A percentile compares a stretch with the other conserved stretches of the same genome.
phyloP scores from a whole-genome alignment of 2,113 vertebrate species.

The Leucopsar rothschildi region DNA sequence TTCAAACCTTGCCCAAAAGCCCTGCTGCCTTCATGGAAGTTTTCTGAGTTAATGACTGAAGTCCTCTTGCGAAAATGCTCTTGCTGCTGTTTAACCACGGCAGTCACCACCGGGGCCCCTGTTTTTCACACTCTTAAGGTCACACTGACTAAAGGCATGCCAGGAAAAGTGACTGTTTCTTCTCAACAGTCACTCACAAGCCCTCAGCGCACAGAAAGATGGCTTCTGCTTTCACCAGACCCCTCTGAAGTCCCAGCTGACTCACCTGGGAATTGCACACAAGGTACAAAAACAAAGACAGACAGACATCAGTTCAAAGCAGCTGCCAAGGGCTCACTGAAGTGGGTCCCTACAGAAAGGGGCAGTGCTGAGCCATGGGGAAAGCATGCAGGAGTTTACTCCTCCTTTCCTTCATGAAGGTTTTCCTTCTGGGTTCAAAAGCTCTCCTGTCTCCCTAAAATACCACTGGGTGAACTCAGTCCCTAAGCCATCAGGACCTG shows the following conservation, averaged over 20 bases:
- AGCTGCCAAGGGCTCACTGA: not conserved
- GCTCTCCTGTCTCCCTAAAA: not conserved
- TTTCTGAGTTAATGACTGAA: not conserved
- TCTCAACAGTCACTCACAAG: not conserved
- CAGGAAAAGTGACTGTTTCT: conserved; percentile 63
- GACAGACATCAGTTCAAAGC: not conserved
- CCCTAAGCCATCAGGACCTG: not conserved
- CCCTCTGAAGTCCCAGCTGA: conserved; percentile 4
- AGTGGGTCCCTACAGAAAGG: not conserved
- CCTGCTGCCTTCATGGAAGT: not conserved
- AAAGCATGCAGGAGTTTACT: not conserved
- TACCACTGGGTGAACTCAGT: fast-evolving
- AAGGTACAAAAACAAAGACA: not conserved
- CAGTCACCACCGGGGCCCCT: not conserved
- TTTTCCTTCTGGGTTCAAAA: not conserved
- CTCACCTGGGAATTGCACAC: conserved; percentile 35
- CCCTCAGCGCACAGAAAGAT: not conserved
- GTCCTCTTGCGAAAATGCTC: not conserved
- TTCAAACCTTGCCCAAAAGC: not conserved
- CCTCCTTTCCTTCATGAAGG: not conserved
- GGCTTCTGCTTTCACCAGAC: conserved; percentile 28
- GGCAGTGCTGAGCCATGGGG: not conserved
- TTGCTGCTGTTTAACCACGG: conserved; percentile 41
- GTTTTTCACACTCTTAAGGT: conserved; percentile 51
- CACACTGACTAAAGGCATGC: conserved; percentile 52